Evolutionary conservation across 2,113 vertebrate species (phyloP).

Genomic region (Thunnus thynnus): DNA sequence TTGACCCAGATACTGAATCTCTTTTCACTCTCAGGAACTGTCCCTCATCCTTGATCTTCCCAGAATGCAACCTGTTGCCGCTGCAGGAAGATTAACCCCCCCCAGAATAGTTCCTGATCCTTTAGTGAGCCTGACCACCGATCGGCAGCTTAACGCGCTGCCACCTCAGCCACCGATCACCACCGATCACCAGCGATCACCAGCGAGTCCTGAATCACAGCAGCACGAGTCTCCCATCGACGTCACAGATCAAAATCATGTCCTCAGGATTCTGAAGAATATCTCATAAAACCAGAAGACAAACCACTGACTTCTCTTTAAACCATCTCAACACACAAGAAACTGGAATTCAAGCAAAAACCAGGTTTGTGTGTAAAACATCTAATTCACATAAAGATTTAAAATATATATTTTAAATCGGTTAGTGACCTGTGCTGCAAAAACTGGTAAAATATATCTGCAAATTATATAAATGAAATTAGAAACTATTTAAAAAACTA

Average conservation of each 20-base stretch:
- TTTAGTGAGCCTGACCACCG: slow-evolving; percentile 34
- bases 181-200: too few relatives aligned
- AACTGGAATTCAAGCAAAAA: not conserved
- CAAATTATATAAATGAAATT: too few relatives aligned
- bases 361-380: not conserved
- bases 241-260: too few relatives aligned
- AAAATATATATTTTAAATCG: too few relatives aligned
- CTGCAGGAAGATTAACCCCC: slow-evolving; percentile 62
- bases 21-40: slow-evolving; percentile 31
- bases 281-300: too few relatives aligned
- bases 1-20: slow-evolving; percentile 61
- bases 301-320: too few relatives aligned
- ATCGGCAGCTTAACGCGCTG: slow-evolving; percentile 13
- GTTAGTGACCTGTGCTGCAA: too few relatives aligned
- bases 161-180: not conserved
- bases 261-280: too few relatives aligned
- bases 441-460: too few relatives aligned
- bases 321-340: not conserved
- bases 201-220: slow-evolving; percentile 8
- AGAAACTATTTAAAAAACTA: too few relatives aligned
- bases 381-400: too few relatives aligned
- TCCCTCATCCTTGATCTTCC: slow-evolving; percentile 50
- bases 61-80: slow-evolving; percentile 65
- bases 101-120: slow-evolving; percentile 74
- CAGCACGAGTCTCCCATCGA: not conserved